Percentiles rank a stretch among this genome's conserved stretches.
phyloP scores from a whole-genome alignment of 2,113 vertebrate genomes.

The Callipepla squamata region DNA sequence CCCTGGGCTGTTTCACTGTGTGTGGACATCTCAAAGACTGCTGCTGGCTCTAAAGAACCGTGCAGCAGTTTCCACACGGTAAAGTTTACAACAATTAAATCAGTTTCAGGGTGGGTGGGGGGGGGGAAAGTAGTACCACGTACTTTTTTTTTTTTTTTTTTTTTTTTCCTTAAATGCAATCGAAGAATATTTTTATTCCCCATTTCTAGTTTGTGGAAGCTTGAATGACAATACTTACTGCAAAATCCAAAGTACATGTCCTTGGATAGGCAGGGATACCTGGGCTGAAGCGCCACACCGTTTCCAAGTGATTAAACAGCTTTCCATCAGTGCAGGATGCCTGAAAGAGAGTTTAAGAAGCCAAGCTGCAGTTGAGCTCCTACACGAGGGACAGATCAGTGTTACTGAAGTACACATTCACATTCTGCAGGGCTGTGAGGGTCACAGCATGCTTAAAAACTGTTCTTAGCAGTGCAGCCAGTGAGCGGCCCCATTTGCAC shows the following conservation, averaged over 20 bases:
- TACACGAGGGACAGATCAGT: not conserved
- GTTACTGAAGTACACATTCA: not conserved
- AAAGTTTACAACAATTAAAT: not conserved
- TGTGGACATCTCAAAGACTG: not conserved
- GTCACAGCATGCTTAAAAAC: not conserved
- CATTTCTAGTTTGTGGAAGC: not conserved
- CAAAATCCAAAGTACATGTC: slow-evolving; percentile 94
- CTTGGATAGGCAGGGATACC: slow-evolving; percentile 94
- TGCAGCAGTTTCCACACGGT: not conserved
- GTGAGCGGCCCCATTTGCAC: not conserved
- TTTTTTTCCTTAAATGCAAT: not conserved
- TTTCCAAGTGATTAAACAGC: slow-evolving; percentile 95
- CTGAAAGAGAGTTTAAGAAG: slow-evolving; percentile 70
- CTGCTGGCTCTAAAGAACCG: not conserved
- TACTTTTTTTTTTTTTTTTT: too few species aligned
- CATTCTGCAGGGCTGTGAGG: not conserved
- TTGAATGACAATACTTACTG: slow-evolving; percentile 80
- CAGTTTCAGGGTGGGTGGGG: not conserved
- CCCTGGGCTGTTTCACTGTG: not conserved
- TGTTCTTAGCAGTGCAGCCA: not conserved
- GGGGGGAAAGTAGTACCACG: not conserved
- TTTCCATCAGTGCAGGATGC: slow-evolving; percentile 93
- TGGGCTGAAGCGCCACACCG: slow-evolving; percentile 93
- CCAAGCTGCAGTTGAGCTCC: not conserved
- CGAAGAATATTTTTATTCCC: not conserved